phyloP scores from a whole-genome alignment of 2,888 invertebrate genomes.

The Agonopterix subpropinquella region DNA sequence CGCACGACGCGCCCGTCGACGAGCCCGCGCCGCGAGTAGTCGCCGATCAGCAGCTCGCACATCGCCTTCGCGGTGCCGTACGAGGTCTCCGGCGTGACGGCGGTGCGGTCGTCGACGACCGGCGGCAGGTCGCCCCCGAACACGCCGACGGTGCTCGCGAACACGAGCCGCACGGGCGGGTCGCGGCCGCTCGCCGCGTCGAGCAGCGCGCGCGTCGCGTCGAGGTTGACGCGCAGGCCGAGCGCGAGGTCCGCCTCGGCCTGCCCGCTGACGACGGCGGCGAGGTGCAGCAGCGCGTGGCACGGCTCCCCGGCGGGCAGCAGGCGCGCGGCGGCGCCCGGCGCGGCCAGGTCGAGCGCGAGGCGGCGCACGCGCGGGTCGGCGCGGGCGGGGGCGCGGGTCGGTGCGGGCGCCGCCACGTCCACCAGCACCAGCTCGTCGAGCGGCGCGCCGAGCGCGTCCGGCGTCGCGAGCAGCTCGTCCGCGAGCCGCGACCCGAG shows the following conservation, averaged over 20 bases:
- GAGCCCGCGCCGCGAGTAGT: constrained; percentile 53
- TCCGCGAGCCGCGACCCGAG: constrained; percentile 19
- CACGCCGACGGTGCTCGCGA: constrained; percentile 49
- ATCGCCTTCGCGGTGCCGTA: constrained; percentile 59
- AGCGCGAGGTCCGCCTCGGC: constrained; percentile 57
- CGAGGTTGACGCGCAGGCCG: constrained; percentile 52
- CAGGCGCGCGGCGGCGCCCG: constrained; percentile 31
- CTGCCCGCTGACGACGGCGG: constrained; percentile 58
- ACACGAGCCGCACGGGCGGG: constrained; percentile 38
- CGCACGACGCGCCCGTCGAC: constrained; percentile 48
- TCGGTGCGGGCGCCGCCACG: constrained; percentile 18
- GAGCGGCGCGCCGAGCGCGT: constrained; percentile 21
- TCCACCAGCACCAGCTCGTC: constrained; percentile 25
- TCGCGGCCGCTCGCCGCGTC: constrained; percentile 39
- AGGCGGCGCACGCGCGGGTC: constrained; percentile 31
- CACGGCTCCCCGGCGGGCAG: constrained; percentile 25
- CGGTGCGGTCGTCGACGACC: constrained; percentile 38
- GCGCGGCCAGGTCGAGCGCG: constrained; percentile 24
- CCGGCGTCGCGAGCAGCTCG: constrained; percentile 16
- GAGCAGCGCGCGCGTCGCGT: constrained; percentile 48
- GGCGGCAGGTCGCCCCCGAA: constrained; percentile 44
- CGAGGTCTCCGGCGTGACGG: constrained; percentile 48
- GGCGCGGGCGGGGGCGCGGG: constrained; percentile 16
- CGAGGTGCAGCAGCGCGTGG: constrained; percentile 48
- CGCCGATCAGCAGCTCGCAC: constrained; percentile 53